Conservation (phyloP, 2,113 vertebrate genomes). For the Pampusana beccarii region DNA sequence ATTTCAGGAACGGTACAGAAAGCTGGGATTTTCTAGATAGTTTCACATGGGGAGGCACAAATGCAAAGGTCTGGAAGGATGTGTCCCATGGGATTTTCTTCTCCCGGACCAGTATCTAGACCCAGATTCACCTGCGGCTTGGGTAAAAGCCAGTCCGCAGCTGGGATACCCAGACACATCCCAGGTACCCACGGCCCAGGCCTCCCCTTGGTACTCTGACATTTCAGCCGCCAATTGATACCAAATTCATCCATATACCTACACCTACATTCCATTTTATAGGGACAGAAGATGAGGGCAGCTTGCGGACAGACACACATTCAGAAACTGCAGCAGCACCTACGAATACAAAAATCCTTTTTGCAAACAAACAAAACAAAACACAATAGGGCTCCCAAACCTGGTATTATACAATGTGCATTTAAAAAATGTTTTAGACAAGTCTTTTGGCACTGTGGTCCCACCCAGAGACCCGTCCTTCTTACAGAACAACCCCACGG, state of each 20-base stretch:
- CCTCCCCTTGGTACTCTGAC: not conserved
- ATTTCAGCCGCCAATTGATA: not conserved
- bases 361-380: not conserved
- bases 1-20: not conserved
- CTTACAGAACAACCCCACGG: not conserved
- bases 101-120: not conserved
- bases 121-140: not conserved
- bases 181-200: not conserved
- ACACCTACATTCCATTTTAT: not conserved
- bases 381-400: not conserved
- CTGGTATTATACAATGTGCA: not conserved
- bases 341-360: fast-evolving
- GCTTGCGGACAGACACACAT: fast-evolving
- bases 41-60: not conserved
- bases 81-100: fast-evolving
- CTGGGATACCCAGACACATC: not conserved
- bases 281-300: not conserved
- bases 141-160: not conserved
- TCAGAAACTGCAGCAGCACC: not conserved
- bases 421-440: too few relatives aligned
- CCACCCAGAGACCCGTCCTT: not conserved
- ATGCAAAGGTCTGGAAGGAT: not conserved
- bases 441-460: too few relatives aligned
- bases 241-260: not conserved
- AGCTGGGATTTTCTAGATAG: not conserved